Base-by-base conservation (phyloP, 2,113 vertebrate genomes). In the Ctenodactylus gundi region DNA sequence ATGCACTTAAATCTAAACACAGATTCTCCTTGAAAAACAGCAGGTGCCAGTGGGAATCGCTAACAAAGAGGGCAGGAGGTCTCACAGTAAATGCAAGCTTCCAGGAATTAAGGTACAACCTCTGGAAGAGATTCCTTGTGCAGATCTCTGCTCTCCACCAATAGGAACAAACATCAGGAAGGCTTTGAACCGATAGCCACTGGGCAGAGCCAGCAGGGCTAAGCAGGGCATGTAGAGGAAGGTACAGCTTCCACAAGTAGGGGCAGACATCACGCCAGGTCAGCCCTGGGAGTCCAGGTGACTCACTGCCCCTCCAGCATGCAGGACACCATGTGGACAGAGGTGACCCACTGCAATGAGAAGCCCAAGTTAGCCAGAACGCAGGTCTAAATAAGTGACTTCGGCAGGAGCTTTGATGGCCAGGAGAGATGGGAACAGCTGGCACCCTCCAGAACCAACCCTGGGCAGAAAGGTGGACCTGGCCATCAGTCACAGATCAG, bases 41-140 rank as follows among this genome's bases (percentile, higher is more conserved):
- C 0, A 41, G 57, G 36, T 39, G 58, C 90, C 64, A 67, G 58
- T 72, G n/a, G 41, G 81, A 77, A 51, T 51, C 6, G 5, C 58
- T n/a, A n/a, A 88, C 83, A 85, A 78, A 73, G 76, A 82, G 72
- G 44, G 78, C 93, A 78, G 77, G 91, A 88, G 51, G 87, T 34
- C 65, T 90, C 86, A 72, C n/a, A 91, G 83, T 67, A 77, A 75
- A 89, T 46, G 31, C 60, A 51, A 89, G 76, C 36, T 92, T 81
- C 64, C 46, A 60, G 80, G 84, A 80, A 60, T 49, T 23, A 64
- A 18, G 27, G 11, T 13, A n/a, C 91, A 84, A 67, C 53, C 80
- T 34, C 86, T 67, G 80, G 34, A 80, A 81, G 81, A 27, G 84
- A 55, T 58, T 55, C 65, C 60, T n/a, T 72, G 39, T 62, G 64